A percentile compares a stretch with the other conserved stretches of the same genome.
phyloP scores from a whole-genome alignment of 2,888 invertebrate genomes.

The Sepiola atlantica region DNA sequence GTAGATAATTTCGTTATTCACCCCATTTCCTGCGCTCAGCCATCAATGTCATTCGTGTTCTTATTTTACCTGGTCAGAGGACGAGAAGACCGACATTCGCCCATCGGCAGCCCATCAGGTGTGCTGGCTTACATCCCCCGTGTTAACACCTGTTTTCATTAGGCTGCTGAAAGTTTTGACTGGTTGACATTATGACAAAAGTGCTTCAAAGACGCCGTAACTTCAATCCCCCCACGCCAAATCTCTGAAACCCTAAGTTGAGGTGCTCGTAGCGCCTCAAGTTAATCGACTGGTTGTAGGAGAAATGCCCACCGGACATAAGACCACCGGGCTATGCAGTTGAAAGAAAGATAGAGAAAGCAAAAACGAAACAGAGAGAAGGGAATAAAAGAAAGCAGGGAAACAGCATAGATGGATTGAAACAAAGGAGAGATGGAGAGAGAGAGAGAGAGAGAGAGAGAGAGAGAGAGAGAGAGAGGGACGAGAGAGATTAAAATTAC shows the following conservation, averaged over 20 bases:
- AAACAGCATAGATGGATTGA: no score
- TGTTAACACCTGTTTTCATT: slow-evolving; percentile 32
- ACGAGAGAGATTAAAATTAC: no score
- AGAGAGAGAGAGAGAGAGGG: no score
- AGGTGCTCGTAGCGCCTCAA: no score
- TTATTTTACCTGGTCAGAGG: neutral
- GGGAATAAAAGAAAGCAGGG: no score
- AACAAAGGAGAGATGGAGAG: no score
- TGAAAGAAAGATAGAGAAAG: no score
- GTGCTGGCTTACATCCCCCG: neutral
- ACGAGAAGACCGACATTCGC: neutral
- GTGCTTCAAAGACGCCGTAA: neutral
- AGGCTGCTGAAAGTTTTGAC: neutral
- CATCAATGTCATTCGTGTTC: neutral
- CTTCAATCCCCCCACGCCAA: neutral
- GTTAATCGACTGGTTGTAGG: no score
- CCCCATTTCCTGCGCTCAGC: neutral
- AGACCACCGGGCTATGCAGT: no score
- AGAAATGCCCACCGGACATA: no score
- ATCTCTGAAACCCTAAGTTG: neutral
- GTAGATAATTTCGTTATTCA: neutral
- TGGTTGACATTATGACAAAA: neutral
- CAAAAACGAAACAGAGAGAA: no score
- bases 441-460: no score
- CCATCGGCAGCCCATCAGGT: neutral